Percentiles rank a stretch among this genome's conserved stretches.
Conservation (phyloP, 2,113 vertebrate species). For the Aegotheles bennettii region DNA sequence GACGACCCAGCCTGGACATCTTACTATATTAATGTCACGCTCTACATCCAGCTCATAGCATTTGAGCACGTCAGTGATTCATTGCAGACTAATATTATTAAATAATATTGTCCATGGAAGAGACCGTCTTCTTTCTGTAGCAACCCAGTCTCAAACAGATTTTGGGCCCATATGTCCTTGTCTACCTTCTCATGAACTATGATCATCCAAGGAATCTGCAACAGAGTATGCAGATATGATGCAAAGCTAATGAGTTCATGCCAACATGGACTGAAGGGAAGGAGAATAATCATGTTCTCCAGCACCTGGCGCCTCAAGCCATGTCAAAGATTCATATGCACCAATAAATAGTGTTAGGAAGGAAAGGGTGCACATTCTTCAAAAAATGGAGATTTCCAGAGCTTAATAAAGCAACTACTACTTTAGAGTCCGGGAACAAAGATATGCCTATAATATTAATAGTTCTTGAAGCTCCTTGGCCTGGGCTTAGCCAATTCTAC, state of each 20-base stretch:
- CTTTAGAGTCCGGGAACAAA: background rate
- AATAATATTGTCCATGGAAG: background rate
- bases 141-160: background rate
- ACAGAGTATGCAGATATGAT: background rate
- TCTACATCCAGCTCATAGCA: background rate
- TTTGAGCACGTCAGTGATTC: background rate
- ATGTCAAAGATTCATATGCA: background rate
- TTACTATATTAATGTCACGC: background rate
- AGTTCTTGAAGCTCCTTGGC: background rate
- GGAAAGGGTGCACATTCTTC: background rate
- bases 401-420: background rate
- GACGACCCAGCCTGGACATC: background rate
- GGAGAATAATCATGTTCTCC: background rate
- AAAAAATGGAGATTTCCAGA: background rate
- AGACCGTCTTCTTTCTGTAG: background rate
- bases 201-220: background rate
- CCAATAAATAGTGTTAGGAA: background rate
- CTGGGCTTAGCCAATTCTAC: background rate
- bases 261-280: background rate
- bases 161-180: background rate
- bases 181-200: background rate
- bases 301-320: background rate
- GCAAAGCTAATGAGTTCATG: background rate
- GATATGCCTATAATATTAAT: accelerated
- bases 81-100: background rate